Base-by-base conservation (phyloP, 2,888 invertebrate genomes). In the Diogma glabrata region DNA sequence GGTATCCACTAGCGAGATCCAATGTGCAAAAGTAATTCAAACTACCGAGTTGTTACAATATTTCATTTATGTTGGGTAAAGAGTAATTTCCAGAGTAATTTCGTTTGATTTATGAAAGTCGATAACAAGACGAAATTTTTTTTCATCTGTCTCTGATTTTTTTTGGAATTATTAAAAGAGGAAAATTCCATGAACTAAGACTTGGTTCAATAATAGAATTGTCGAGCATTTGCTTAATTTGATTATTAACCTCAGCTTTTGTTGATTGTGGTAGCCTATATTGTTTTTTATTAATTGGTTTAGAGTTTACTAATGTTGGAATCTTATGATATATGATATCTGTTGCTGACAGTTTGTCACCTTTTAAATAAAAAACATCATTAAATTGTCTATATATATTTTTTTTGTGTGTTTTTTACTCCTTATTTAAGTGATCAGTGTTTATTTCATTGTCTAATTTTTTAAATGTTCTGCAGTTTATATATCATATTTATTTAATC, bases 81-180 rank as follows among this genome's bases (percentile, higher is more conserved):
- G 63, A 7, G 57, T 51, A 49, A 66, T 62, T 6, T 57, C 60
- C 1, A 63, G 57, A 3, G 66, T 67, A 23, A 60, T 59, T 9
- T 66, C 59, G 51, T 68, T 68, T 47, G 67, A 40, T 53, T 62
- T 60, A 23, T 62, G 47, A 53, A 63, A 66, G 51, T 66, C 64
- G 3, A 65, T 60, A n/a, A 66, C 65, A 23, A 65, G 52, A 22
- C 62, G 50, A 59, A 58, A 63, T 56, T 61, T 60, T 19, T 50
- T 52, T 10, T 61, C 60, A 2, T 56, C 55, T 8, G 60, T 0
- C 61, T n/a, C n/a, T n/a, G n/a, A n/a, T n/a, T n/a, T n/a, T n/a
- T n/a, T n/a, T n/a, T n/a, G n/a, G 60, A 9, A 57, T 59, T 24
- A 58, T 28, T 58, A 59, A 54, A 47, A 60, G 28, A n/a, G 60